Evolutionary conservation across 1,140 invertebrate species (phyloP).

Genomic region (Sycobia sp.): DNA sequence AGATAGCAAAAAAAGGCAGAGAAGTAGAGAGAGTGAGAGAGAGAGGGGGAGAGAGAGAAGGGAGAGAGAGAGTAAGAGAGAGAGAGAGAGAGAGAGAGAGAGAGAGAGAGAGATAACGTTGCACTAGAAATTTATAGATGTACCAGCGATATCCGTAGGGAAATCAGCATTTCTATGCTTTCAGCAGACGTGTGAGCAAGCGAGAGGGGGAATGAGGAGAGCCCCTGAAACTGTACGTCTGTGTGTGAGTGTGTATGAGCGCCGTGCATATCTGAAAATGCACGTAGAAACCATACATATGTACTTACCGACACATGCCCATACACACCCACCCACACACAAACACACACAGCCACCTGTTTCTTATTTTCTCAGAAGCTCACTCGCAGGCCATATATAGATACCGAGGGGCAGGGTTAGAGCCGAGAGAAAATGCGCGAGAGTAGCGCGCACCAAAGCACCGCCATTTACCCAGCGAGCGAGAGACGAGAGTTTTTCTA

Average conservation of each 20-base stretch:
- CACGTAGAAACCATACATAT: neutral
- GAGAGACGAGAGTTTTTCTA: no score
- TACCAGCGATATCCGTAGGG: conserved; percentile 43
- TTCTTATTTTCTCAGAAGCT: no score
- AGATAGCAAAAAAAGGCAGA: neutral
- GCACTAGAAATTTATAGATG: conserved; percentile 49
- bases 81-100: neutral
- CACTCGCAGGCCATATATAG: no score
- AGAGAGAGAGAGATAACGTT: no score
- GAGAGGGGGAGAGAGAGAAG: neutral
- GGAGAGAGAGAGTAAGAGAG: neutral
- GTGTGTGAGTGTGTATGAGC: no score
- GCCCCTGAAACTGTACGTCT: neutral
- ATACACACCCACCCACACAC: no score
- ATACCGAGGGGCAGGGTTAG: no score
- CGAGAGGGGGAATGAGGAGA: neutral
- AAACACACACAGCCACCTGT: no score
- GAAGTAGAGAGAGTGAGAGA: neutral
- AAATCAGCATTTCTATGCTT: conserved; percentile 47
- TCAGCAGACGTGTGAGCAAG: conserved; percentile 28
- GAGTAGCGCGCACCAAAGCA: no score
- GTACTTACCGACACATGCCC: neutral
- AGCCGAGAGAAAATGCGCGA: no score
- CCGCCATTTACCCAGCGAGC: no score
- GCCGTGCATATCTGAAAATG: no score